A percentile compares a stretch with the other conserved stretches of the same genome.
phyloP scores from a whole-genome alignment of 1,140 invertebrate genomes.

The Lepidurus arcticus region DNA sequence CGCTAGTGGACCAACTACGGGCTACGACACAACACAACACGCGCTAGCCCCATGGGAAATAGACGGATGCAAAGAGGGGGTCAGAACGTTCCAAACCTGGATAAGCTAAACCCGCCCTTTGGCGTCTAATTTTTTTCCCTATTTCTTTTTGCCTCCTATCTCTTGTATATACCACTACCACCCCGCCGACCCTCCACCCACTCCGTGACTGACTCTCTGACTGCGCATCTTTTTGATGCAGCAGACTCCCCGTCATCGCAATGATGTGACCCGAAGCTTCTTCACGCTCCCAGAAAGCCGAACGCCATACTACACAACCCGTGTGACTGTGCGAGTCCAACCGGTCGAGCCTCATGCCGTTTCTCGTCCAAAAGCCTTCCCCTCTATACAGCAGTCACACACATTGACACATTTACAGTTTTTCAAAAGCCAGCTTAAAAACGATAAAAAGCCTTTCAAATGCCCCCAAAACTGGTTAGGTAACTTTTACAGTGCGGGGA shows the following conservation, averaged over 20 bases:
- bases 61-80: neutral
- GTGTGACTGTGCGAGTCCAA: neutral
- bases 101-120: conserved; percentile 15
- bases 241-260: neutral
- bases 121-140: neutral
- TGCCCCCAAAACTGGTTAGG: too few species aligned
- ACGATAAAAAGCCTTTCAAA: too few species aligned
- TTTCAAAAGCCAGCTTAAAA: too few species aligned
- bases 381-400: neutral
- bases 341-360: neutral
- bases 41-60: conserved; percentile 20
- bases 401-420: too few species aligned
- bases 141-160: neutral
- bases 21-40: conserved; percentile 4
- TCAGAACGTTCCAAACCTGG: conserved; percentile 18
- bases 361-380: neutral
- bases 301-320: neutral
- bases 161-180: neutral
- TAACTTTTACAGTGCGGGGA: too few species aligned
- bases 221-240: conserved; percentile 9
- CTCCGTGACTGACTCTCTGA: neutral
- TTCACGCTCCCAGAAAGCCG: neutral
- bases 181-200: neutral
- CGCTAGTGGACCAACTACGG: neutral
- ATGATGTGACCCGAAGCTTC: neutral